phyloP scores from a whole-genome alignment of 2,113 vertebrate species.

The Eudyptes chrysolophus region DNA sequence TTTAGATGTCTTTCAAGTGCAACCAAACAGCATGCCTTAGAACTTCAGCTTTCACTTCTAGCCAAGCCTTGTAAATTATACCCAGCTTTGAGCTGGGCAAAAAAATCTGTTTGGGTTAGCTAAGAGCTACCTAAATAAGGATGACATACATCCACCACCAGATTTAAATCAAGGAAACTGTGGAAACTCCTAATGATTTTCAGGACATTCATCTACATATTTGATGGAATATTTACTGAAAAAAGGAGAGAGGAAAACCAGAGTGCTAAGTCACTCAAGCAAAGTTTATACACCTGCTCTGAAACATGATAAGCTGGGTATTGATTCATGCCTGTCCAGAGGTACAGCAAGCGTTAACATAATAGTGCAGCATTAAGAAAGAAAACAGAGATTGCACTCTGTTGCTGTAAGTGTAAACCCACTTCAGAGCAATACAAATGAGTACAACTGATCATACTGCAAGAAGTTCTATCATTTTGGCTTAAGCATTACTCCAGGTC shows the following conservation, averaged over 20 bases:
- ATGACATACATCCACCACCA: neutral
- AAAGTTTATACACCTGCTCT: slow-evolving; percentile 52
- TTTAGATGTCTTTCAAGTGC: neutral
- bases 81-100: neutral
- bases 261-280: slow-evolving; percentile 36
- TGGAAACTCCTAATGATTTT: slow-evolving; percentile 41
- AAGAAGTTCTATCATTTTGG: neutral
- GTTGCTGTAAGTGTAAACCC: neutral
- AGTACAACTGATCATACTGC: neutral
- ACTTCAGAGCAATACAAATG: neutral
- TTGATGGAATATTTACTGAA: neutral
- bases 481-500: neutral
- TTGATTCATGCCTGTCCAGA: neutral
- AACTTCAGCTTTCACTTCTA: neutral
- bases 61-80: neutral
- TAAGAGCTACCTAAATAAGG: neutral
- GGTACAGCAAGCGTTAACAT: neutral
- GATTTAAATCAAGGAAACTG: neutral
- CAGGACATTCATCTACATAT: neutral
- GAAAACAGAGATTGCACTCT: neutral
- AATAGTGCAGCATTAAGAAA: neutral
- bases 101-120: neutral
- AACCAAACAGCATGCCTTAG: neutral
- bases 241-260: slow-evolving; percentile 11
- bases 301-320: slow-evolving; percentile 21